Base-by-base conservation (phyloP, 2,113 vertebrate genomes). In the Copsychus sechellarum region DNA sequence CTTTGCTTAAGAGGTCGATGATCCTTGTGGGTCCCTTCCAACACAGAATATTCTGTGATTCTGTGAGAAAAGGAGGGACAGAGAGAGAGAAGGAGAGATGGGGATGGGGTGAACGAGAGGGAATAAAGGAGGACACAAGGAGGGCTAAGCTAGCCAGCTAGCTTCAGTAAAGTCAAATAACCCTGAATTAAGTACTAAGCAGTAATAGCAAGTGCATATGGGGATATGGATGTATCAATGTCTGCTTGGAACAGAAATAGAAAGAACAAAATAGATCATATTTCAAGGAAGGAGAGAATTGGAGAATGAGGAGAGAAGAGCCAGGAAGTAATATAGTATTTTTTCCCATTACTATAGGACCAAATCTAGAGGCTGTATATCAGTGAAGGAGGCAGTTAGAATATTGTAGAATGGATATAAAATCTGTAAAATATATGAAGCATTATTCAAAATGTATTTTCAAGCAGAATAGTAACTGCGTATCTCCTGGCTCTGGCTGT, bases 301-400 rank as follows among this genome's bases (percentile, higher is more conserved):
- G 92, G 90, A 92, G 74, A 96, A 97, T 93, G 92, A 90, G 95
- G 81, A 96, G 92, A 96, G 86, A 97, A 96, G 93, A 97, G 92
- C 81, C 82, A 94, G 84, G n/a, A 96, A 97, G 91, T 79, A 57
- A n/a, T 71, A 95, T 42, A 95, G 90, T 83, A 47, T 81, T 96
- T 93, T 94, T 93, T 90, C 54, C 78, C 90, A 93, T 97, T 96
- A 97, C 82, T 88, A 76, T 45, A 92, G 40, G 92, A 88, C 76
- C 89, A 83, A 96, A 97, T 90, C 61, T 95, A 92, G 93, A 92
- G 89, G 53, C 94, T 88, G 61, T 96, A 94, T 94, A 87, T 97
- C 95, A 97, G 74, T 2, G 36, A 94, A 92, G 80, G 60, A 73
- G 81, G 80, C 81, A 95, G 95, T 97, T 92, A 92, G 91, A 96